Conservation (phyloP, 1,140 invertebrate genomes). For the Plodia interpunctella region DNA sequence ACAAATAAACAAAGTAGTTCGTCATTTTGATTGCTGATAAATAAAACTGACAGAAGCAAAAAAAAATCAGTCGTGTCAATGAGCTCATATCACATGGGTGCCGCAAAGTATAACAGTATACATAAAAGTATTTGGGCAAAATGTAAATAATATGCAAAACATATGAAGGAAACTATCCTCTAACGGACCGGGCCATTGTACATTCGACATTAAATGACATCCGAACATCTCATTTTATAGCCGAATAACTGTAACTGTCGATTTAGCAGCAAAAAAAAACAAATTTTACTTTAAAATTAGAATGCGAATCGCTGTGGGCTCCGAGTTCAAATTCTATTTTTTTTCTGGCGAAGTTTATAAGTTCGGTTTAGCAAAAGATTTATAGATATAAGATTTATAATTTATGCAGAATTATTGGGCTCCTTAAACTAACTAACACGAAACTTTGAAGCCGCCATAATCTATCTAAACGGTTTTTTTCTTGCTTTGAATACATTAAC, state of each 20-base stretch:
- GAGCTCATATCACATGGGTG: neutral
- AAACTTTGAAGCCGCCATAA: neutral
- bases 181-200: constrained; percentile 46
- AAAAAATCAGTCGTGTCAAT: too few species aligned
- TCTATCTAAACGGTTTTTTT: neutral
- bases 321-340: neutral
- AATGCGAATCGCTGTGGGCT: neutral
- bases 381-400: too few species aligned
- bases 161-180: constrained; percentile 21
- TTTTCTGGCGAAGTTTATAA: neutral
- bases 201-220: constrained; percentile 32
- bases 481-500: neutral
- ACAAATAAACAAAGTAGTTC: too few species aligned
- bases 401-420: neutral
- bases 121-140: constrained; percentile 11
- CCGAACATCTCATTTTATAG: constrained; percentile 44
- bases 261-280: constrained; percentile 25
- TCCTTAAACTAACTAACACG: constrained; percentile 1
- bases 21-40: too few species aligned
- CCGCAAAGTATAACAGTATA: neutral
- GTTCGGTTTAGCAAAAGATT: neutral
- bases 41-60: too few species aligned
- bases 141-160: constrained; percentile 27
- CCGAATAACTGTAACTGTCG: constrained; percentile 38
- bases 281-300: constrained; percentile 20